Conservation (phyloP, 1,140 invertebrate genomes). For the Wiebesia pumilae region DNA sequence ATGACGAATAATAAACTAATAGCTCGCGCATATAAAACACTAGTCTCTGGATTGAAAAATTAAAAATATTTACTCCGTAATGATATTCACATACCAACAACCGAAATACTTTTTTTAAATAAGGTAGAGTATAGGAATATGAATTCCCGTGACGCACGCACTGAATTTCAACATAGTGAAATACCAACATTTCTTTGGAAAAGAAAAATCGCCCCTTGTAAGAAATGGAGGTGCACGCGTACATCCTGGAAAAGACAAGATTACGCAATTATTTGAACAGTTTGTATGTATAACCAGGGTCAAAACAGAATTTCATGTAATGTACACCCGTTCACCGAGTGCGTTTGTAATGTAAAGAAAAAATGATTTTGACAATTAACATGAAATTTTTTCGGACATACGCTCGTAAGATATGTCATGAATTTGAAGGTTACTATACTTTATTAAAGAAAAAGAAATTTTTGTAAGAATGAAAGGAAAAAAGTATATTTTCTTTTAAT, state of each 20-base stretch:
- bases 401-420: too few species aligned
- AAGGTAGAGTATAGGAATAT: not conserved
- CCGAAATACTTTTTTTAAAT: not conserved
- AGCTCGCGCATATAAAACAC: too few species aligned
- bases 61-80: not conserved
- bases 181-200: not conserved
- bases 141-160: not conserved
- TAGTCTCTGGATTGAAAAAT: not conserved
- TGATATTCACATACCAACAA: not conserved
- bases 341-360: not conserved
- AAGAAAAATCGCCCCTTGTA: not conserved
- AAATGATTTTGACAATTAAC: not conserved
- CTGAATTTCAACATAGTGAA: not conserved
- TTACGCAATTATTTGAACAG: constrained; percentile 11
- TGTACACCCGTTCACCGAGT: not conserved
- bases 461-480: not conserved
- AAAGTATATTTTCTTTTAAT: not conserved
- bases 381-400: constrained; percentile 5
- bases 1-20: too few species aligned
- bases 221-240: not conserved
- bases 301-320: constrained; percentile 12
- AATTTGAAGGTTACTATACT: constrained; percentile 1
- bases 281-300: not conserved
- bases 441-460: not conserved
- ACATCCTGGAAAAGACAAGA: constrained; percentile 17